A percentile compares a stretch with the other conserved stretches of the same genome.
phyloP scores from a whole-genome alignment of 2,797 vertebrate genomes.

The Enteromius treurensis region DNA sequence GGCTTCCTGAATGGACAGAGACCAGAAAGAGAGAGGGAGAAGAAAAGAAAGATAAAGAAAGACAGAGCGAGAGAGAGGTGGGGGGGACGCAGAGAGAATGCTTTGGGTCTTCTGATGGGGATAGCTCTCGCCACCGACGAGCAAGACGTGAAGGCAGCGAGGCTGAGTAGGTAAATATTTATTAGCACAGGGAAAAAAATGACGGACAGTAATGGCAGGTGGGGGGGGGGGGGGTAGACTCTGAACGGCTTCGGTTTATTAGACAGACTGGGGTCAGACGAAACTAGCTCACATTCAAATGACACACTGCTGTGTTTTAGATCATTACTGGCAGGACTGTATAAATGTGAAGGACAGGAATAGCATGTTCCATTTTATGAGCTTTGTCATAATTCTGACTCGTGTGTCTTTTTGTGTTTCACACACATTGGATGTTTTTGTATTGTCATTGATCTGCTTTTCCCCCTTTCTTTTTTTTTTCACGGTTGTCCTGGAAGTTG shows the following conservation, averaged over 20 bases:
- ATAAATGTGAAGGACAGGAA: not conserved
- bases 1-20: conserved; percentile 85
- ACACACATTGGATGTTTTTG: conserved; percentile 22
- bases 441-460: conserved; percentile 56
- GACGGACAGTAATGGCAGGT: conserved; percentile 44
- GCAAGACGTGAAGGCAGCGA: conserved; percentile 73
- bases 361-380: not conserved
- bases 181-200: conserved; percentile 61
- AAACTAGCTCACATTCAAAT: conserved; percentile 21
- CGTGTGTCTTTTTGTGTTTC: not conserved
- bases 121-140: conserved; percentile 71
- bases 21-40: conserved; percentile 53
- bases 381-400: not conserved
- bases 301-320: not conserved
- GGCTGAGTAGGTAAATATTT: conserved; percentile 83
- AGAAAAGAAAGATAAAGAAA: conserved; percentile 61
- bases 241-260: not conserved
- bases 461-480: conserved; percentile 9
- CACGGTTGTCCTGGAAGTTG: conserved; percentile 71
- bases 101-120: conserved; percentile 78
- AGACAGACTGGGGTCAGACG: conserved; percentile 24
- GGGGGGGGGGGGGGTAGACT: conserved; percentile 18
- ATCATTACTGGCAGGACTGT: not conserved
- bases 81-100: conserved; percentile 67
- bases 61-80: conserved; percentile 63